phyloP scores from a whole-genome alignment of 2,113 vertebrate species.

The Sciurus niger region DNA sequence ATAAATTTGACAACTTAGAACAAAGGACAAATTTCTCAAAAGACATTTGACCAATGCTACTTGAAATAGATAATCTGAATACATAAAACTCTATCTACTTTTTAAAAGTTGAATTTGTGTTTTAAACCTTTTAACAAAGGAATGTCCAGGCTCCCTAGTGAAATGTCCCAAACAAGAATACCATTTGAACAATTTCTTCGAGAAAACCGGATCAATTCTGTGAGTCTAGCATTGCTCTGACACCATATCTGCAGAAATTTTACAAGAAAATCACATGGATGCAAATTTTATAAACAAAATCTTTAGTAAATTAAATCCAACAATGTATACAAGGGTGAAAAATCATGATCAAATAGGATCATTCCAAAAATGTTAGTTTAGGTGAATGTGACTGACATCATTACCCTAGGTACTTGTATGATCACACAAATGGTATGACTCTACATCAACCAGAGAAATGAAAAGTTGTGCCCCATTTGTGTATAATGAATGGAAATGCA shows the following conservation, averaged over 20 bases:
- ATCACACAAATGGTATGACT: too few relatives aligned
- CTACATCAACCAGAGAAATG: too few relatives aligned
- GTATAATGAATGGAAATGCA: too few relatives aligned
- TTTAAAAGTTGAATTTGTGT: not conserved
- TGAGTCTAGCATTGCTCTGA: not conserved
- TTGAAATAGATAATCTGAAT: not conserved
- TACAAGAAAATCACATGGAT: not conserved
- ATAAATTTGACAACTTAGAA: conserved; percentile 31
- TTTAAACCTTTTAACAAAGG: conserved; percentile 26
- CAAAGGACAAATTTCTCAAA: not conserved
- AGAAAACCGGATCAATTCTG: not conserved
- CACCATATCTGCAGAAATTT: not conserved
- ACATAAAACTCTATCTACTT: not conserved
- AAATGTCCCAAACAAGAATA: not conserved
- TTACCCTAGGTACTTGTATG: too few relatives aligned
- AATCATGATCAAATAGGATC: conserved; percentile 50
- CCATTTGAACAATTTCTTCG: not conserved
- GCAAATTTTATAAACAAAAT: conserved; percentile 64
- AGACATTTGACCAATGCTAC: not conserved
- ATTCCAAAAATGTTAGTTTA: not conserved
- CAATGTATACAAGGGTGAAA: conserved; percentile 5
- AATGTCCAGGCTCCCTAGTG: not conserved
- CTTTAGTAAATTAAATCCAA: conserved; percentile 26
- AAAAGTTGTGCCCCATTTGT: too few relatives aligned
- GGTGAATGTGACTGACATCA: too few relatives aligned